These are phyloP conservation scores for Drosophila bunnanda DNA, from an alignment of 2,888 invertebrate species.

Conservation along the genomic window DNA sequence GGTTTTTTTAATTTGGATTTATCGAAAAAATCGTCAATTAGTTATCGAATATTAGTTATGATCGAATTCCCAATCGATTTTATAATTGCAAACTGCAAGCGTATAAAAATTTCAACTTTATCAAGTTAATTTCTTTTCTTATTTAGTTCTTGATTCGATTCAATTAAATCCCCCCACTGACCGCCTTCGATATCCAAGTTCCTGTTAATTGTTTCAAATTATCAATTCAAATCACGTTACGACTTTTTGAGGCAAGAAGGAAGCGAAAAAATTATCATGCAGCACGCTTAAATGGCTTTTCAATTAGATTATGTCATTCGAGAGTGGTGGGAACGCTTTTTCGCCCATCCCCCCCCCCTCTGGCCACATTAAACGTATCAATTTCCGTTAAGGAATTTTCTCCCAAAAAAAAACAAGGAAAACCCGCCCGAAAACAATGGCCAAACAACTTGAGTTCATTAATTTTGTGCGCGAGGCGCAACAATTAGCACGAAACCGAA, in stretches of 20 bases:
- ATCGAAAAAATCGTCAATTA: no score
- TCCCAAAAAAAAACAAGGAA: constrained; percentile 11
- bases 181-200: constrained; percentile 24
- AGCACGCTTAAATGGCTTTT: constrained; percentile 80
- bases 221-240: constrained; percentile 78
- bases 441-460: constrained; percentile 76
- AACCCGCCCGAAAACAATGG: constrained; percentile 59
- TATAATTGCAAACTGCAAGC: no score
- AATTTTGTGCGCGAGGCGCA: constrained; percentile 78
- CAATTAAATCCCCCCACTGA: constrained; percentile 59
- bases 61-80: no score
- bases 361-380: constrained; percentile 67
- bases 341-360: not conserved
- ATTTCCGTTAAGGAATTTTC: constrained; percentile 75
- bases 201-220: constrained; percentile 73
- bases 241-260: constrained; percentile 4
- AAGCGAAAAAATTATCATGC: constrained; percentile 73
- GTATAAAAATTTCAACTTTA: no score
- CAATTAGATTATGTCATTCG: constrained; percentile 80
- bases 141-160: constrained; percentile 40
- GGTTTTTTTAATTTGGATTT: no score
- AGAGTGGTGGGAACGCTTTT: constrained; percentile 34
- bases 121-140: no score
- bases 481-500: constrained; percentile 78
- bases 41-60: no score